phyloP scores from a whole-genome alignment of 2,888 invertebrate genomes.

The Liposcelis brunnea region DNA sequence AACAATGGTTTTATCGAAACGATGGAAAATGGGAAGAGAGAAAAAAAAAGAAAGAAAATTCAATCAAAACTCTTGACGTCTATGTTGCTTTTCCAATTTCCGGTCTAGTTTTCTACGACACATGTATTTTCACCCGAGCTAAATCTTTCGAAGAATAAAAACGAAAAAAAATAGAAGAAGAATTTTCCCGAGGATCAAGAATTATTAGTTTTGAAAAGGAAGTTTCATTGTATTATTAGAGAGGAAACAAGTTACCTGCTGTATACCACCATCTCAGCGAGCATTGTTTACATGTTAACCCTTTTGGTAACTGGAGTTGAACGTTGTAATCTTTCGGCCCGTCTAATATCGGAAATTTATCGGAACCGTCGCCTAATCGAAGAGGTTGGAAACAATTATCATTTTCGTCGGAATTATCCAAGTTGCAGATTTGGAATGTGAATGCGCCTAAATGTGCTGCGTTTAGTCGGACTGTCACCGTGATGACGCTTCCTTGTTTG shows the following conservation, averaged over 20 bases:
- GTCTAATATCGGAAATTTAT: neutral
- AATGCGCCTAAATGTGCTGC: conserved; percentile 33
- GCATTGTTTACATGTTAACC: conserved; percentile 3
- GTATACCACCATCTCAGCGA: neutral
- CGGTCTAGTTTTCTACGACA: too few relatives aligned
- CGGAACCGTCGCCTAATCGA: neutral
- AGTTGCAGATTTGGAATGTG: conserved; percentile 31
- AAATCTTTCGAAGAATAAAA: too few relatives aligned
- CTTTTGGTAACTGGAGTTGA: neutral
- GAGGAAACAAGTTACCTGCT: conserved; percentile 1
- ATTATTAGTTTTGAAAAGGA: too few relatives aligned
- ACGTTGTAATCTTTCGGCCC: neutral
- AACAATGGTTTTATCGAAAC: too few relatives aligned
- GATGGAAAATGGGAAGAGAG: too few relatives aligned
- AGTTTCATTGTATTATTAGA: too few relatives aligned
- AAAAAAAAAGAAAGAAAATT: too few relatives aligned
- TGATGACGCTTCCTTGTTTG: conserved; percentile 20
- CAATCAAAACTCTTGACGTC: too few relatives aligned
- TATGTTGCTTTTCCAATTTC: too few relatives aligned
- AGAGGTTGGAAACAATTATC: conserved; percentile 31
- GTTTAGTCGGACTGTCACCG: conserved; percentile 26
- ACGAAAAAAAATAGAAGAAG: too few relatives aligned
- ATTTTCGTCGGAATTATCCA: conserved; percentile 28
- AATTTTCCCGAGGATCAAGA: too few relatives aligned
- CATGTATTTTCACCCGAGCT: too few relatives aligned